phyloP scores from a whole-genome alignment of 30 jellyfish, hydroid and myxozoan genomes.

The Aurelia sp. region DNA sequence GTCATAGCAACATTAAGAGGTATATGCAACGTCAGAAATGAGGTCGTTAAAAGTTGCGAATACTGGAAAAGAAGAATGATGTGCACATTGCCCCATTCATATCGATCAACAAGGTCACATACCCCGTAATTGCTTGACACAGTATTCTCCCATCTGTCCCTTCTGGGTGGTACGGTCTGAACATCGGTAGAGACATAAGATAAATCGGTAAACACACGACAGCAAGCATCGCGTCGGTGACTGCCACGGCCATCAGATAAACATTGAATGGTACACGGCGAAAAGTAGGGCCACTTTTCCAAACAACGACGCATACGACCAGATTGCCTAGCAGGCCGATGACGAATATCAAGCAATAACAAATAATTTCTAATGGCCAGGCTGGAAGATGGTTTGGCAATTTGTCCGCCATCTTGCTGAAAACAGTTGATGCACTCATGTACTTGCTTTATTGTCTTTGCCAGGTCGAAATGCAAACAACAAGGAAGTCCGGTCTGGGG shows the following conservation, averaged over 20 bases:
- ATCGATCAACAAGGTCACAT: background rate
- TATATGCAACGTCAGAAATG: too few relatives aligned
- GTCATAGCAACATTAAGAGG: too few relatives aligned
- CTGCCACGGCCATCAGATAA: slow-evolving; percentile 45
- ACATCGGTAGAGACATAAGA: slow-evolving; percentile 26
- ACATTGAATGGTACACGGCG: slow-evolving; percentile 62
- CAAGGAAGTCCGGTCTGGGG: too few relatives aligned
- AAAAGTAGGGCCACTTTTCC: slow-evolving; percentile 15
- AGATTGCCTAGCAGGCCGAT: slow-evolving; percentile 63
- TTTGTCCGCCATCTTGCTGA: too few relatives aligned
- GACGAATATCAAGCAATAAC: slow-evolving; percentile 50
- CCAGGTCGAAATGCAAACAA: too few relatives aligned
- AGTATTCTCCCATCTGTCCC: slow-evolving; percentile 37
- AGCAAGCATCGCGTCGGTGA: slow-evolving; percentile 35
- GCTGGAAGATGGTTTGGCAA: too few relatives aligned
- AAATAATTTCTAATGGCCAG: slow-evolving; percentile 4
- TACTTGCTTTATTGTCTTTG: too few relatives aligned
- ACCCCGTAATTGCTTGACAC: slow-evolving; percentile 67
- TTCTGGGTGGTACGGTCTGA: slow-evolving; percentile 26
- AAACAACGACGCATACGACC: slow-evolving; percentile 50
- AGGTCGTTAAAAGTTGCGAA: too few relatives aligned
- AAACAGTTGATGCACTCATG: too few relatives aligned
- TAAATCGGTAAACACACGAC: slow-evolving; percentile 53
- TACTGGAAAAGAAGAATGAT: too few relatives aligned
- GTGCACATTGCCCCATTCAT: too few relatives aligned